Base-by-base conservation (phyloP, 2,888 invertebrate species). In the Habroteleia sp. region DNA sequence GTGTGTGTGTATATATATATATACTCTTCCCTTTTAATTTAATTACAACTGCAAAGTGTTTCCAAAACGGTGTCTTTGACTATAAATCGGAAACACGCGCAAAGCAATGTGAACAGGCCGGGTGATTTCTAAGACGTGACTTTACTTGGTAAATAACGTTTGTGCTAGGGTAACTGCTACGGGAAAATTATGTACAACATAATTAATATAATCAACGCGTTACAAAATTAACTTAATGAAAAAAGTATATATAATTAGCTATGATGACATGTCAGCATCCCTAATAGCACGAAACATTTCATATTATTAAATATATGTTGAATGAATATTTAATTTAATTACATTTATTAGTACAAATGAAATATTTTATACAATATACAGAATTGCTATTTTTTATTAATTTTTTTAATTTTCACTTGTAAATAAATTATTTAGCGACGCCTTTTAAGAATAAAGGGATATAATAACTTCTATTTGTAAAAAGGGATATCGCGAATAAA, bases 81-180 rank as follows among this genome's bases (percentile, higher is more conserved):
- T 60, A 33, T 50, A 68, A 20, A 56, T 50, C 8, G 17, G 11
- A 33, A 33, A 56, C 71, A 39, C 69, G 69, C 46, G 27, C 41
- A 71, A 71, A 71, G 54, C 56, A 56, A 63, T 71, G 54, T 46
- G 48, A 71, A 50, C 48, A 50, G 39, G 56, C 13, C 35, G 48
- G 56, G 63, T 56, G 54, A 63, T 71, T 71, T 31, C 56, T 48
- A 71, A 71, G 41, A 71, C 48, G 71, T 71, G 63, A 63, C 62
- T 54, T 54, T 37, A 54, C 39, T 71, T 56, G 23, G 42, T 63
- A 63, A 63, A 16, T 52, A 52, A 63, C 35, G 39, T 37, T 63
- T 29, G 56, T 69, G 58, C 60, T 60, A 27, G 60, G 42, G 27
- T 17, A 56, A 63, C 39, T 48, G 13, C 56, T 56, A 71, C 31